Percentiles rank a stretch among this genome's conserved stretches.
Evolutionary conservation across 2,113 vertebrate genomes (phyloP).

Genomic region (Datnioides undecimradiatus): DNA sequence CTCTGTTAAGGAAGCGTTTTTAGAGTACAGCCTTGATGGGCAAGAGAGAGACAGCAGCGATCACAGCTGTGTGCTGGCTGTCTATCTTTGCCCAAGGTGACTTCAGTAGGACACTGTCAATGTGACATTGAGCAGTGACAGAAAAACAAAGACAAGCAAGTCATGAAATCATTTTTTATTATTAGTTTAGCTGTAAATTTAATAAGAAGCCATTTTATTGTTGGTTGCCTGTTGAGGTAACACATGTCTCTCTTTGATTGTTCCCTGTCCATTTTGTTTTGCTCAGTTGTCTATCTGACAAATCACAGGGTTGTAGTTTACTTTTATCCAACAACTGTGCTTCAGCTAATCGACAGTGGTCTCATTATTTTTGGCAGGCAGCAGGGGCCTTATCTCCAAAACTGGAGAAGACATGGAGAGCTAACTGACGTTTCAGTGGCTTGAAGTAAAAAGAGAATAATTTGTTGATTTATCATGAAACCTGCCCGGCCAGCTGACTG

Average conservation of each 20-base stretch:
- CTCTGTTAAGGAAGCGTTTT: slow-evolving; percentile 36
- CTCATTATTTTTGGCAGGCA: slow-evolving; percentile 32
- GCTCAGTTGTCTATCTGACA: slow-evolving; percentile 21
- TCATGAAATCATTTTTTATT: slow-evolving; percentile 2
- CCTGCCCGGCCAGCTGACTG: background rate
- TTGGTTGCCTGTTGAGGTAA: slow-evolving; percentile 4
- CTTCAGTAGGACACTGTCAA: slow-evolving; percentile 44
- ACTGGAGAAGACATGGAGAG: slow-evolving; percentile 13
- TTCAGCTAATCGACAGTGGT: slow-evolving; percentile 27
- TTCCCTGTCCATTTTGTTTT: slow-evolving; percentile 1
- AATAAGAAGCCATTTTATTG: slow-evolving; percentile 28
- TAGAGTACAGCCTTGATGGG: slow-evolving; percentile 31
- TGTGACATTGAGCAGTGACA: slow-evolving; percentile 37
- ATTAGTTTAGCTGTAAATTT: slow-evolving; percentile 23
- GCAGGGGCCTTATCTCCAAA: slow-evolving; percentile 12
- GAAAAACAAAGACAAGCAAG: background rate
- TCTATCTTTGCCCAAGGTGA: slow-evolving; percentile 70
- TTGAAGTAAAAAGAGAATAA: slow-evolving; percentile 48
- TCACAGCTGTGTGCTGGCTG: slow-evolving; percentile 39
- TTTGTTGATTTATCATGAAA: slow-evolving; percentile 39
- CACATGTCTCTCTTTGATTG: slow-evolving; percentile 1
- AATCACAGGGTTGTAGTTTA: slow-evolving; percentile 27
- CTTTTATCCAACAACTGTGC: slow-evolving; percentile 20
- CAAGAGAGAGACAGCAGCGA: slow-evolving; percentile 46
- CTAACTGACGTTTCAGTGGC: slow-evolving; percentile 22